phyloP scores from a whole-genome alignment of 2,797 vertebrate species.

The Eremophila alpestris region DNA sequence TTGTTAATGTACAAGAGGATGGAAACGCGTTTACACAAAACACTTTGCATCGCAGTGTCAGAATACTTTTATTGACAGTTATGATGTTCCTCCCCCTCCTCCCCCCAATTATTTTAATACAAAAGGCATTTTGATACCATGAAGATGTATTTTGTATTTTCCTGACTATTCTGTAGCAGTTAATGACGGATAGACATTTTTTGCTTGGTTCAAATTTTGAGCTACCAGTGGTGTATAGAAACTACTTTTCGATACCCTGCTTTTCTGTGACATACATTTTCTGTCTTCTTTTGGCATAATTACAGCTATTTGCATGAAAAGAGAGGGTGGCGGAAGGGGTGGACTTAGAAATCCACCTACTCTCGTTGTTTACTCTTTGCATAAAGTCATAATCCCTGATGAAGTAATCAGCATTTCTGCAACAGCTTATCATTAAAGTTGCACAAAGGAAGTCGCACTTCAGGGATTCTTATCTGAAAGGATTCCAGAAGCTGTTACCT shows the following conservation, averaged over 20 bases:
- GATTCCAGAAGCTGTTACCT: constrained; percentile 10
- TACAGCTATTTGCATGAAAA: constrained; percentile 47
- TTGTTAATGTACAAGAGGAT: neutral
- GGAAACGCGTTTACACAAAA: neutral
- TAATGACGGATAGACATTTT: neutral
- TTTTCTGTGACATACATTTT: neutral
- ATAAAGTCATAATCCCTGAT: constrained; percentile 49
- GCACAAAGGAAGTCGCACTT: constrained; percentile 21
- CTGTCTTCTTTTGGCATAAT: neutral
- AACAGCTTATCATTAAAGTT: neutral
- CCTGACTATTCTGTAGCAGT: neutral
- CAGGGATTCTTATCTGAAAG: constrained; percentile 15
- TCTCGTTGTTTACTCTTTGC: constrained; percentile 32
- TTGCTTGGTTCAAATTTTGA: neutral
- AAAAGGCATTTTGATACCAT: neutral
- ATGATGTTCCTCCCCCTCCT: neutral
- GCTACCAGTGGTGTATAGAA: neutral
- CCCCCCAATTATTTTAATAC: neutral
- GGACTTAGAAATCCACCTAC: constrained; percentile 19
- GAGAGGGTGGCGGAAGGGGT: neutral
- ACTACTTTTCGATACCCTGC: neutral
- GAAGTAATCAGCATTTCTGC: constrained; percentile 21
- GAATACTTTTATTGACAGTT: neutral
- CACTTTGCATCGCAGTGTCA: neutral
- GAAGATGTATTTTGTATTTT: neutral